Conservation (phyloP, 2,888 invertebrate species). For the Papilio gigon region DNA sequence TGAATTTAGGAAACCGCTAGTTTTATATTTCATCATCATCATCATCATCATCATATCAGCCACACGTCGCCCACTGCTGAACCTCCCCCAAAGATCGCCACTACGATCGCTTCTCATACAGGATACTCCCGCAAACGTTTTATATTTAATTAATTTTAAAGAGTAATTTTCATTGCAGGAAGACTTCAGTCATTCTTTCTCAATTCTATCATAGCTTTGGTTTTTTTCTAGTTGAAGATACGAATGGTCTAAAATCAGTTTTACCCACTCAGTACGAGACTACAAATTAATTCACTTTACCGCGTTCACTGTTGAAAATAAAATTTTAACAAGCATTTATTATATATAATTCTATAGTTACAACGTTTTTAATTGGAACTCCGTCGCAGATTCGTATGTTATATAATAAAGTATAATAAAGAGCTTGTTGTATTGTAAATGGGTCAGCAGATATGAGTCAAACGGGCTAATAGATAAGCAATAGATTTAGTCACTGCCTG, state of each 20-base stretch:
- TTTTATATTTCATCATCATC: no score
- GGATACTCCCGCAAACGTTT: no score
- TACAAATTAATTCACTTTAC: background rate
- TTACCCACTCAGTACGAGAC: background rate
- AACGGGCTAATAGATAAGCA: conserved; percentile 31
- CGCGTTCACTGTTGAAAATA: background rate
- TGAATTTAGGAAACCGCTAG: no score
- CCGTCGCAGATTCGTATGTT: conserved; percentile 16
- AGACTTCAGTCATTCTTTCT: no score
- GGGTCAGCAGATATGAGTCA: conserved; percentile 41
- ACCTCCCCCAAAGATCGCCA: no score
- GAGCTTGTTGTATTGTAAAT: conserved; percentile 38
- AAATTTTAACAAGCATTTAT: conserved; percentile 26
- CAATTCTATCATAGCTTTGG: no score
- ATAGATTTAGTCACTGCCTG: conserved; percentile 21
- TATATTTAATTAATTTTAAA: no score
- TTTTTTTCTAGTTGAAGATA: no score
- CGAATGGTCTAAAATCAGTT: background rate
- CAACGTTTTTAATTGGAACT: conserved; percentile 34
- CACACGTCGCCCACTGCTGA: no score
- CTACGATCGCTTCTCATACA: no score
- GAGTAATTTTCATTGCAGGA: no score
- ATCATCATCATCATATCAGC: no score
- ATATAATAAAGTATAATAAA: conserved; percentile 36
- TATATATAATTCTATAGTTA: conserved; percentile 39